phyloP scores from a whole-genome alignment of 1,140 invertebrate species.

The Sogatella furcifera region DNA sequence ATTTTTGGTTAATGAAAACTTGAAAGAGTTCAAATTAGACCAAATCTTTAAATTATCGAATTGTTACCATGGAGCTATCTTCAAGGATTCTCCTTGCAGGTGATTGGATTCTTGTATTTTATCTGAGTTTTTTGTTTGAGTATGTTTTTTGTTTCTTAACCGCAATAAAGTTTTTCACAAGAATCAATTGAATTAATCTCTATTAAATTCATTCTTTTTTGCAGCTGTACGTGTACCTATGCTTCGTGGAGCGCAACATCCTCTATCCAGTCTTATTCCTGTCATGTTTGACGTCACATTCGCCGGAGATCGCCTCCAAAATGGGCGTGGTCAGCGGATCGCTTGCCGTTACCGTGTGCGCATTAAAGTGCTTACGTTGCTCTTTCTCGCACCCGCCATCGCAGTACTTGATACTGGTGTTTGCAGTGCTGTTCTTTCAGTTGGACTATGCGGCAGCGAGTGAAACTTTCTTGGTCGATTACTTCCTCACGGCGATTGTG shows the following conservation, averaged over 20 bases:
- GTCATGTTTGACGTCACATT: conserved; percentile 76
- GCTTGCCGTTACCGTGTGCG: conserved; percentile 76
- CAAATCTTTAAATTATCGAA: no score
- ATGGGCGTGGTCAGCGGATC: conserved; percentile 68
- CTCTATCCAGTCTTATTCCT: conserved; percentile 86
- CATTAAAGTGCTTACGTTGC: conserved; percentile 79
- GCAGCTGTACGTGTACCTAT: conserved; percentile 77
- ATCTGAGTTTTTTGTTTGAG: no score
- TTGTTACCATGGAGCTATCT: no score
- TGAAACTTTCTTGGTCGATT: conserved; percentile 86
- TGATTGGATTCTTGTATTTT: no score
- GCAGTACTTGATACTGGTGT: conserved; percentile 87
- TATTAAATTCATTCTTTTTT: no score
- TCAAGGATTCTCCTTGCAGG: no score
- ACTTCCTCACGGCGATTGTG: conserved; percentile 80
- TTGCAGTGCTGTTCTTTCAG: conserved; percentile 82
- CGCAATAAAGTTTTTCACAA: no score
- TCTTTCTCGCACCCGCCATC: conserved; percentile 86
- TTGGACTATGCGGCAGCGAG: conserved; percentile 62
- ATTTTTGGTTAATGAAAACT: no score
- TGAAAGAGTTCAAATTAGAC: no score
- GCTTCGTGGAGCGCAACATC: conserved; percentile 86
- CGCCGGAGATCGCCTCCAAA: conserved; percentile 58
- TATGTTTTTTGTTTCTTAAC: no score
- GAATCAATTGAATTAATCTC: no score